Conservation (phyloP, 2,113 vertebrate genomes). For the Ramphastos sulfuratus region DNA sequence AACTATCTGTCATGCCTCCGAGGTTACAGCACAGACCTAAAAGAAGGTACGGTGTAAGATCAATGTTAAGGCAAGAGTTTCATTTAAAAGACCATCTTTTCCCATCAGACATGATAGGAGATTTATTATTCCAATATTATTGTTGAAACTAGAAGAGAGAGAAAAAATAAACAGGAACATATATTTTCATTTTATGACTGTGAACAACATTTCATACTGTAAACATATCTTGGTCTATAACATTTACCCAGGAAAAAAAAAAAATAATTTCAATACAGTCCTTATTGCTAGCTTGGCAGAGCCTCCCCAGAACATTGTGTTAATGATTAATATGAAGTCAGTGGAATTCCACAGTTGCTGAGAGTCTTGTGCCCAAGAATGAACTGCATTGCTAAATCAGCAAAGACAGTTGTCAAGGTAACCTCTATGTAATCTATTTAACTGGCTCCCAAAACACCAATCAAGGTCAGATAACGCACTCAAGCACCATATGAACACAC, state of each 20-base stretch:
- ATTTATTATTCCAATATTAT: conserved; percentile 67
- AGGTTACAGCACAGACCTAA: conserved; percentile 38
- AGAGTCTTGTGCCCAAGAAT: conserved; percentile 86
- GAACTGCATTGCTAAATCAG: conserved; percentile 91
- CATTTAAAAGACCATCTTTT: conserved; percentile 64
- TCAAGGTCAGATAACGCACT: conserved; percentile 90
- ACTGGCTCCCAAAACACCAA: conserved; percentile 88
- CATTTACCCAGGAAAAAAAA: conserved; percentile 64
- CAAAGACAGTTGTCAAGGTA: conserved; percentile 95
- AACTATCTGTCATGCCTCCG: conserved; percentile 44
- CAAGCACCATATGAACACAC: conserved; percentile 82
- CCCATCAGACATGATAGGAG: conserved; percentile 65
- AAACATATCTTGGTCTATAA: conserved; percentile 66
- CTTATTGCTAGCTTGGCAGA: conserved; percentile 78
- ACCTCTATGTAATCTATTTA: conserved; percentile 93
- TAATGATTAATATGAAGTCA: conserved; percentile 90
- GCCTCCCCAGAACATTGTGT: conserved; percentile 82
- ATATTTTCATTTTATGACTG: conserved; percentile 55
- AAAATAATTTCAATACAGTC: conserved; percentile 72
- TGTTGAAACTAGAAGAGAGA: conserved; percentile 46
- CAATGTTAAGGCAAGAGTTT: conserved; percentile 53
- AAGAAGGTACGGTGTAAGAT: conserved; percentile 38
- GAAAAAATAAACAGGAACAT: conserved; percentile 51
- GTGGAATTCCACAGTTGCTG: conserved; percentile 84
- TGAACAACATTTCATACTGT: conserved; percentile 57